Base-by-base conservation (phyloP, 2,888 invertebrate species). In the Euplagia quadripunctaria region DNA sequence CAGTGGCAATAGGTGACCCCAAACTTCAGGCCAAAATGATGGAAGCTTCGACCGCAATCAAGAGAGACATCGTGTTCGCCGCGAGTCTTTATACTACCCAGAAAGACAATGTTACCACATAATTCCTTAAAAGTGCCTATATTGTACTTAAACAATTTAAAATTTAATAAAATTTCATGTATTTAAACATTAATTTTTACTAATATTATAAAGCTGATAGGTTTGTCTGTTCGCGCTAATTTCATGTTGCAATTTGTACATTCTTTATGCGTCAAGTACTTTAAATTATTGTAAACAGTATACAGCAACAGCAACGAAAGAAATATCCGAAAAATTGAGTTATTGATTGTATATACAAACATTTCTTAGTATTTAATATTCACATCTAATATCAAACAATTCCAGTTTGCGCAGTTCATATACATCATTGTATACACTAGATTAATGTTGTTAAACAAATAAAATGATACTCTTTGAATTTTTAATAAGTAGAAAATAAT, bases 61-160 rank as follows among this genome's bases (percentile, higher is more conserved):
- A 99, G 92, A 96, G 99, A 75, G 99, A 99, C 92, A 99, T 99
- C 87, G 99, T 99, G 0, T 99, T 99, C 91, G 98, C 99, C 42
- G 99, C 99, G 51, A 99, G 99, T 93, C 96, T 99, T 65, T 99
- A 99, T 89, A 99, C 98, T 6, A 94, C 95, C 0, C 92, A 93
- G 66, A 93, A 92, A 79, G 96, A 95, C 72, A 86, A 90, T 73
- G 85, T 91, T 52, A 76, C 82, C 42, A 81, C 83, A 58, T 88
- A 68, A 85, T 42, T 41, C 7, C 67, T 14, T 20, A 51, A 68
- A 70, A 75, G 70, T 72, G 68, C 55, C 41, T 79, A 68, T 11
- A 67, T 7, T 68, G 71, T 58, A 63, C 12, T 42, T 16, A 42
- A 64, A 64, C 16, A 61, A 4, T 31, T 31, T 6, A 61, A 61